Evolutionary conservation across 2,797 vertebrate genomes (phyloP).

Genomic region (Hozukius guyotensis): DNA sequence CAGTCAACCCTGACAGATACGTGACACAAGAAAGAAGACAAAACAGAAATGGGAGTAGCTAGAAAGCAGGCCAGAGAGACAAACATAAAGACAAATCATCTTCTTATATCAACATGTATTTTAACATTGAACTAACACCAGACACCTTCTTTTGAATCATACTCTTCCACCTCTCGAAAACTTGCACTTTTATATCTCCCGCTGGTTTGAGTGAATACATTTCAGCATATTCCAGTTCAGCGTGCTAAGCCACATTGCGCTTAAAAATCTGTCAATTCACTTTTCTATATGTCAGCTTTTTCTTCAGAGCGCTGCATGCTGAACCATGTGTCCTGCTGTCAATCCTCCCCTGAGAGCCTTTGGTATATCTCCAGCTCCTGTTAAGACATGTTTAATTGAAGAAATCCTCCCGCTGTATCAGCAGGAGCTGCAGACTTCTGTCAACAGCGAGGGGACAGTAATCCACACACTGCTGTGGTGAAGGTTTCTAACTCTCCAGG

Average conservation of each 20-base stretch:
- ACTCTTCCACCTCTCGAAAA: no score
- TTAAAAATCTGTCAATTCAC: constrained; percentile 22
- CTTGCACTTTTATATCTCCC: background rate
- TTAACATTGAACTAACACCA: background rate
- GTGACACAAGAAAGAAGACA: background rate
- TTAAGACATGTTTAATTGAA: constrained; percentile 51
- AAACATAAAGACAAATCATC: background rate
- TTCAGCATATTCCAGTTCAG: background rate
- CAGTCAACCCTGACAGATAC: background rate
- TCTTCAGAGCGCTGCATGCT: constrained; percentile 7
- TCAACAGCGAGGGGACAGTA: constrained; percentile 60
- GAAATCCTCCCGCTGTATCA: constrained; percentile 58
- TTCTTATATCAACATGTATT: background rate
- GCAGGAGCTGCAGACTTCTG: constrained; percentile 61
- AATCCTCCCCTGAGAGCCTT: constrained; percentile 38
- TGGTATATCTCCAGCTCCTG: constrained; percentile 23
- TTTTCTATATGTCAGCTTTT: constrained; percentile 21
- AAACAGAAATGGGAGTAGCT: background rate
- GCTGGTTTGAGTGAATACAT: background rate
- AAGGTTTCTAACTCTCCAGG: constrained; percentile 45
- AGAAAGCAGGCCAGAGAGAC: background rate
- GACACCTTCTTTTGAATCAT: background rate
- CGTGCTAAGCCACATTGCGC: background rate
- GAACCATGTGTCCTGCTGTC: constrained; percentile 23
- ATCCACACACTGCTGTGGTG: constrained; percentile 64